Percentiles rank a stretch among this genome's conserved stretches.
phyloP scores from a whole-genome alignment of 2,888 invertebrate species.

The Hemistola chrysoprasaria region DNA sequence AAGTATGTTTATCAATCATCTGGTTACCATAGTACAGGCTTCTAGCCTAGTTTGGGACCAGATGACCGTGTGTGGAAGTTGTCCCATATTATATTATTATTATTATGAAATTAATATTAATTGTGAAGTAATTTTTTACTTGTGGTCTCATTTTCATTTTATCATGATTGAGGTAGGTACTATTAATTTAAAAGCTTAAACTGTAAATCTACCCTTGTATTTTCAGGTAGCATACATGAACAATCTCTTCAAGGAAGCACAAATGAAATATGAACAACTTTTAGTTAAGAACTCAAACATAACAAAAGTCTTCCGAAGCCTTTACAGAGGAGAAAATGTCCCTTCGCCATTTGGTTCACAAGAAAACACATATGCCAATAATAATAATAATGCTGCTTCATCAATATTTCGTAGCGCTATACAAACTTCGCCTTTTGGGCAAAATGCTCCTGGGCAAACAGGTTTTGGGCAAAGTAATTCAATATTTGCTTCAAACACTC shows the following conservation, averaged over 20 bases:
- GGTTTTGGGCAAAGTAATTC: constrained; percentile 29
- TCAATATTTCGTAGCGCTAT: constrained; percentile 60
- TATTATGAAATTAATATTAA: too few relatives aligned
- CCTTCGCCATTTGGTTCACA: constrained; percentile 45
- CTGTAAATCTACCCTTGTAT: too few relatives aligned
- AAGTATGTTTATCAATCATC: too few relatives aligned
- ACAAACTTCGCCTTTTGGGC: constrained; percentile 36
- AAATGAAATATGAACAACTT: constrained; percentile 53
- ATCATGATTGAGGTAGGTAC: too few relatives aligned
- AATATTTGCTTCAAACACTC: constrained; percentile 27
- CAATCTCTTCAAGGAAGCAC: constrained; percentile 49
- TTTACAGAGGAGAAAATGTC: constrained; percentile 55
- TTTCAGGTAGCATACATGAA: constrained; percentile 56
- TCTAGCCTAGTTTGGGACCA: too few relatives aligned
- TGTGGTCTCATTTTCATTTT: too few relatives aligned
- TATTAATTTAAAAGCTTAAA: too few relatives aligned
- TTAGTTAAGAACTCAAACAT: constrained; percentile 46
- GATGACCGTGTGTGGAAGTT: too few relatives aligned
- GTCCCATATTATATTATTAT: too few relatives aligned
- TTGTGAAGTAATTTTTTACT: too few relatives aligned
- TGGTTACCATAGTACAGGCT: too few relatives aligned
- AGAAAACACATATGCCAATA: constrained; percentile 28
- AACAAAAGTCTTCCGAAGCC: constrained; percentile 46
- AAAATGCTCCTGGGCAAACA: constrained; percentile 20
- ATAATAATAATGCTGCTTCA: constrained; percentile 36